phyloP scores from a whole-genome alignment of 2,888 invertebrate genomes.

The Agapostemon virescens region DNA sequence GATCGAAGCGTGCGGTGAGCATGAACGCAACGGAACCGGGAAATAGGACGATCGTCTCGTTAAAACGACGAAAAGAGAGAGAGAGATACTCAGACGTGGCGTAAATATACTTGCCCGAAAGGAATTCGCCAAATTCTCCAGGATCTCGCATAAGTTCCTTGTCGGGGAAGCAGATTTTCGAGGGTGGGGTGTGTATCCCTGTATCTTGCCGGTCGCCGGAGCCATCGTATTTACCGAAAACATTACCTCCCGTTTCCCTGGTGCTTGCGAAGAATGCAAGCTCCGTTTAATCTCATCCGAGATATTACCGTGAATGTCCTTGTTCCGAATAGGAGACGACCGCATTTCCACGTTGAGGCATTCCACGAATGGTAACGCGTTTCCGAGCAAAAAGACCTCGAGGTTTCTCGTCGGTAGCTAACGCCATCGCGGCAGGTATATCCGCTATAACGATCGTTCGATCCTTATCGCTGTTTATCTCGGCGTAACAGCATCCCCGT shows the following conservation, averaged over 20 bases:
- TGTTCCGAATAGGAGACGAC: slow-evolving; percentile 65
- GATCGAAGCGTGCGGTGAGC: background rate
- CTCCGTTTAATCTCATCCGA: slow-evolving; percentile 68
- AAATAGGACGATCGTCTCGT: background rate
- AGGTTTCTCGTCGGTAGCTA: slow-evolving; percentile 28
- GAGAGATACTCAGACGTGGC: background rate
- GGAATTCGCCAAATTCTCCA: background rate
- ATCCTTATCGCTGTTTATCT: slow-evolving; percentile 47
- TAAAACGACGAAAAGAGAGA: background rate
- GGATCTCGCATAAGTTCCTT: background rate
- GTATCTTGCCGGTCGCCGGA: slow-evolving; percentile 24
- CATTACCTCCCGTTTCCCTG: slow-evolving; percentile 39
- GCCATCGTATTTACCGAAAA: slow-evolving; percentile 59
- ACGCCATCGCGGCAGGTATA: slow-evolving; percentile 25
- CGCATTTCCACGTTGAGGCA: slow-evolving; percentile 62
- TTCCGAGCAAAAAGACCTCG: slow-evolving; percentile 48
- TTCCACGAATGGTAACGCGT: slow-evolving; percentile 61
- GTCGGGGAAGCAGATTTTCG: slow-evolving; percentile 41
- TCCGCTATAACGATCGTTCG: slow-evolving; percentile 39
- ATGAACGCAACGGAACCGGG: background rate
- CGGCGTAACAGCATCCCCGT: background rate
- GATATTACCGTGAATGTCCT: slow-evolving; percentile 68
- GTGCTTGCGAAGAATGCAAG: slow-evolving; percentile 60
- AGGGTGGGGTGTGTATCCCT: background rate
- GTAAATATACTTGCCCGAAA: background rate